These are phyloP conservation scores for Melangyna quadrimaculata DNA, from an alignment of 2,888 invertebrate species.

Conservation along the genomic window DNA sequence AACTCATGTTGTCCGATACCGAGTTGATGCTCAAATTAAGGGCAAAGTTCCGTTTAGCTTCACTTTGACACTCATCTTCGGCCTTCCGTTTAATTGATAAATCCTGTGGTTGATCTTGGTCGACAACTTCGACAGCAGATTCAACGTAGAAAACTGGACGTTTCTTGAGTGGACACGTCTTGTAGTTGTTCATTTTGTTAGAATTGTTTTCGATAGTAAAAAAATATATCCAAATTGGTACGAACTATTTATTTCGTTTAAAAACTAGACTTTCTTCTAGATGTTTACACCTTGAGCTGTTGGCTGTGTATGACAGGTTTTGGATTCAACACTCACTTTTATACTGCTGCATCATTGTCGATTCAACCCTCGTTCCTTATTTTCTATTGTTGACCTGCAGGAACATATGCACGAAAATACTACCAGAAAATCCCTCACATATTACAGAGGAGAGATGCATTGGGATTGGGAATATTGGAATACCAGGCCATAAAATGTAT, in stretches of 20 bases:
- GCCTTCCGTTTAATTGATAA: constrained; percentile 78
- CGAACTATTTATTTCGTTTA: constrained; percentile 2
- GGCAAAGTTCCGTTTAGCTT: constrained; percentile 76
- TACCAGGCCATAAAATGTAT: constrained; percentile 32
- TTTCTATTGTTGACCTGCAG: constrained; percentile 51
- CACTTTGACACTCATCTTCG: constrained; percentile 73
- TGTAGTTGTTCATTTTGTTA: constrained; percentile 88
- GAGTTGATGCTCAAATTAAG: constrained; percentile 77
- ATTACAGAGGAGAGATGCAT: constrained; percentile 38
- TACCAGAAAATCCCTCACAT: constrained; percentile 50
- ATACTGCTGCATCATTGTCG: constrained; percentile 24
- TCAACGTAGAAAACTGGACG: constrained; percentile 89
- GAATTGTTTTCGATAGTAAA: constrained; percentile 37
- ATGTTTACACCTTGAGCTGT: constrained; percentile 78
- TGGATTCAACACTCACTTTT: constrained; percentile 71
- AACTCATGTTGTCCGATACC: constrained; percentile 51
- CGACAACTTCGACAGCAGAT: constrained; percentile 82
- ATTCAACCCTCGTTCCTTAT: constrained; percentile 40
- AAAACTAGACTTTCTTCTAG: constrained; percentile 30
- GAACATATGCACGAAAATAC: constrained; percentile 51
- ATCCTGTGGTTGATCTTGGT: constrained; percentile 78
- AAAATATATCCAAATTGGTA: constrained; percentile 31
- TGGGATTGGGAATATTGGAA: constrained; percentile 17
- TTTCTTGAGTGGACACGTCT: constrained; percentile 95
- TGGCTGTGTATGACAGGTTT: constrained; percentile 79